Conservation (phyloP, 2,113 vertebrate species). For the Mastomys coucha region DNA sequence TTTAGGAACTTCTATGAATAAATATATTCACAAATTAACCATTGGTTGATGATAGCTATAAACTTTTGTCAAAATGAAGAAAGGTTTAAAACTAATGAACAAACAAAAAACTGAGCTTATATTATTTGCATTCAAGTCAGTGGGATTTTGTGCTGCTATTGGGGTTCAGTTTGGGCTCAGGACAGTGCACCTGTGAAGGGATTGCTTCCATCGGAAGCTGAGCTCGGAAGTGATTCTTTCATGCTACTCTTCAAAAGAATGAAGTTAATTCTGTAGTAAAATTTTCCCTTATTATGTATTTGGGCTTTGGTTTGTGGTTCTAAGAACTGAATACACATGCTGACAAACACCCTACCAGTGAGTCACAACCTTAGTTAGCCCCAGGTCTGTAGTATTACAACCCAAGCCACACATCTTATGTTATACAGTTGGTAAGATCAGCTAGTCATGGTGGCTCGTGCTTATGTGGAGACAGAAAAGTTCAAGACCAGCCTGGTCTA, state of each 20-base stretch:
- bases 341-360: background rate
- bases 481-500: background rate
- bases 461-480: background rate
- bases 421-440: slow-evolving; percentile 26
- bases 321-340: background rate
- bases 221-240: background rate
- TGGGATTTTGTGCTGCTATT: background rate
- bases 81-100: background rate
- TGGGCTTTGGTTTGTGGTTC: background rate
- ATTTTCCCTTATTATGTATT: background rate
- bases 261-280: background rate
- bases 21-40: slow-evolving; percentile 51
- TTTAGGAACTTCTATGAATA: slow-evolving; percentile 55
- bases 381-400: background rate
- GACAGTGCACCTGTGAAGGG: background rate
- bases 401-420: background rate
- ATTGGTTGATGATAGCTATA: slow-evolving; percentile 18
- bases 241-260: slow-evolving; percentile 26
- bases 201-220: background rate
- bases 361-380: background rate
- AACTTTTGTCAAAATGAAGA: slow-evolving; percentile 56
- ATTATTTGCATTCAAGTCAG: slow-evolving; percentile 12
- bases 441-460: background rate
- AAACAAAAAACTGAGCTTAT: background rate
- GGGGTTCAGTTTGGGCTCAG: background rate